phyloP scores from a whole-genome alignment of 2,113 vertebrate species.

The Anser cygnoides region DNA sequence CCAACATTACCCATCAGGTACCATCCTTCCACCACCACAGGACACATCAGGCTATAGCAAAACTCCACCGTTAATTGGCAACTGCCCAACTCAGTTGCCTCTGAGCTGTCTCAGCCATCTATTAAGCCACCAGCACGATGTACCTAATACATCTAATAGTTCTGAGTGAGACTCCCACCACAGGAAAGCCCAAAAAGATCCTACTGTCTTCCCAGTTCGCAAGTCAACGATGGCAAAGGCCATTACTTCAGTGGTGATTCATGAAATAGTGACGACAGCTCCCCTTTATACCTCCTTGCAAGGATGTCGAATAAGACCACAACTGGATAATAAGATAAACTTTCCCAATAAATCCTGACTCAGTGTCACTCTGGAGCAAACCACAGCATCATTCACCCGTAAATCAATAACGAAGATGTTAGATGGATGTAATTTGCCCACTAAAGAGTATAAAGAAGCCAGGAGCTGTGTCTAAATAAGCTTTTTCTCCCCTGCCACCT shows the following conservation, averaged over 20 bases:
- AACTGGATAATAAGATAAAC: neutral
- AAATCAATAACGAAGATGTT: neutral
- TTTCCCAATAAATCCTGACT: constrained; percentile 17
- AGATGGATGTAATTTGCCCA: neutral
- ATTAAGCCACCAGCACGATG: neutral
- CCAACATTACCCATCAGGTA: accelerated
- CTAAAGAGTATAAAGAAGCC: neutral
- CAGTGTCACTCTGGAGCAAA: neutral
- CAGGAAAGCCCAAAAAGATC: neutral
- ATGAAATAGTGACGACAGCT: neutral
- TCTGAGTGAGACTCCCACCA: neutral
- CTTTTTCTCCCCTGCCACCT: neutral
- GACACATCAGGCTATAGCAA: neutral
- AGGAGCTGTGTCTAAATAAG: neutral
- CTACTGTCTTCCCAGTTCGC: neutral
- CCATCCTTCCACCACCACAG: neutral
- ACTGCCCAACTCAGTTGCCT: too few relatives aligned
- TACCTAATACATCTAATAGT: too few relatives aligned
- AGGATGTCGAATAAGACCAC: neutral
- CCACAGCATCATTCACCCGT: neutral
- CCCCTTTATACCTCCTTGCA: neutral
- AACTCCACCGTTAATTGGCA: neutral
- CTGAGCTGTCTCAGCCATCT: neutral
- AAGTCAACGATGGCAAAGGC: neutral
- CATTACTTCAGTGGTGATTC: neutral